Evolutionary conservation across 2,888 invertebrate species (phyloP).

Genomic region (Crematogaster levior): DNA sequence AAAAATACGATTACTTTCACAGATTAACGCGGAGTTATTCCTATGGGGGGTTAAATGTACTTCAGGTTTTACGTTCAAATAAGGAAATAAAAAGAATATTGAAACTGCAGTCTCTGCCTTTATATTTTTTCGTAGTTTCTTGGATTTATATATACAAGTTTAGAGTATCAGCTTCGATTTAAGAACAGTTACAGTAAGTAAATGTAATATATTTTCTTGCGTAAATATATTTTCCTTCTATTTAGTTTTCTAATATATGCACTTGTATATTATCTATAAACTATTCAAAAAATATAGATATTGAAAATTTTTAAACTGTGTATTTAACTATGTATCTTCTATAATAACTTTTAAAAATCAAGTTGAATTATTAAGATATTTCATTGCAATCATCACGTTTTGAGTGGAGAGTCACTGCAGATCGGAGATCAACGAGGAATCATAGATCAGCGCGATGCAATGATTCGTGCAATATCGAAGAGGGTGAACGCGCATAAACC

Average conservation of each 20-base stretch:
- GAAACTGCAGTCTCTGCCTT: background rate
- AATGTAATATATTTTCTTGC: background rate
- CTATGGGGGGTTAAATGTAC: background rate
- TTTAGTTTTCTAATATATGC: background rate
- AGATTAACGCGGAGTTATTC: background rate
- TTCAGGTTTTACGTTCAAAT: background rate
- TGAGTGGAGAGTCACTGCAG: background rate
- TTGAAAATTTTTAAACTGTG: too few relatives aligned
- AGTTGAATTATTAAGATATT: background rate
- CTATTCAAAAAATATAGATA: background rate
- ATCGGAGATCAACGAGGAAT: background rate
- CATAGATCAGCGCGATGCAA: background rate
- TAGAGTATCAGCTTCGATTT: background rate
- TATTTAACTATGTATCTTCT: too few relatives aligned
- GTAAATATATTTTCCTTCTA: too few relatives aligned
- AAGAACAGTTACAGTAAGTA: background rate
- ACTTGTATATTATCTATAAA: background rate
- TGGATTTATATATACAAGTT: background rate
- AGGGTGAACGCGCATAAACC: conserved; percentile 26
- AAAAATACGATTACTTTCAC: conserved; percentile 2
- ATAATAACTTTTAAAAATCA: background rate
- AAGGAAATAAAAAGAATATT: background rate
- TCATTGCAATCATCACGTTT: background rate
- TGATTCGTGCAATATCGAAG: conserved; percentile 11
- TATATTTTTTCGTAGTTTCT: background rate